Base-by-base conservation (phyloP, 35 echinoderm and acorn worm genomes). In the Eucidaris tribuloides region DNA sequence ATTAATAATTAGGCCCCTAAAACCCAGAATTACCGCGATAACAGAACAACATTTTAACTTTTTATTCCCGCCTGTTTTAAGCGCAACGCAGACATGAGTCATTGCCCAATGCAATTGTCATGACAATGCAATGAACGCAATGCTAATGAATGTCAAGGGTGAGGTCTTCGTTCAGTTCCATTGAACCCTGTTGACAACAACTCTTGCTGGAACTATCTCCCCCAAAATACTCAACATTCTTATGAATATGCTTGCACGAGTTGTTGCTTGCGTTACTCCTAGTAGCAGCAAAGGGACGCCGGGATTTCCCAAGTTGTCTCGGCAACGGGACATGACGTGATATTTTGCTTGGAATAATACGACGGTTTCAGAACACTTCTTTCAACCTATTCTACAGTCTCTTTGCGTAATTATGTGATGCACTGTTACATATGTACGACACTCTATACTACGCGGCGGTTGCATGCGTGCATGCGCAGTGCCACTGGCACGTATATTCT, bases 271-370 rank as follows among this genome's bases (percentile, higher is more conserved):
- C 76, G 6, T 76, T n/a, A 57, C 38, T 79, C 43, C 41, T 57
- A 18, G 83, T 23, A 27, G 61, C 50, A 20, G 78, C 24, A 7
- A 46, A 28, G 33, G 59, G 61, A 24, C 87, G 61, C 25, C 83
- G 39, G 15, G 63, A 46, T 66, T 77, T 70, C 20, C 87, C 79
- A 76, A 83, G 65, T 42, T 83, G 87, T 46, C 80, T 65, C 7
- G 83, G 65, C 27, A n/a, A n/a, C n/a, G n/a, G n/a, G n/a, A n/a
- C n/a, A n/a, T n/a, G n/a, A n/a, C n/a, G n/a, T n/a, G n/a, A n/a
- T n/a, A n/a, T n/a, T n/a, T n/a, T n/a, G n/a, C n/a, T n/a, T n/a
- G n/a, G n/a, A n/a, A n/a, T n/a, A n/a, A n/a, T n/a, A n/a, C n/a
- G n/a, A n/a, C n/a, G n/a, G n/a, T n/a, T n/a, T n/a, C n/a, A n/a